Base-by-base conservation (phyloP, 2,113 vertebrate species). In the Egretta garzetta region DNA sequence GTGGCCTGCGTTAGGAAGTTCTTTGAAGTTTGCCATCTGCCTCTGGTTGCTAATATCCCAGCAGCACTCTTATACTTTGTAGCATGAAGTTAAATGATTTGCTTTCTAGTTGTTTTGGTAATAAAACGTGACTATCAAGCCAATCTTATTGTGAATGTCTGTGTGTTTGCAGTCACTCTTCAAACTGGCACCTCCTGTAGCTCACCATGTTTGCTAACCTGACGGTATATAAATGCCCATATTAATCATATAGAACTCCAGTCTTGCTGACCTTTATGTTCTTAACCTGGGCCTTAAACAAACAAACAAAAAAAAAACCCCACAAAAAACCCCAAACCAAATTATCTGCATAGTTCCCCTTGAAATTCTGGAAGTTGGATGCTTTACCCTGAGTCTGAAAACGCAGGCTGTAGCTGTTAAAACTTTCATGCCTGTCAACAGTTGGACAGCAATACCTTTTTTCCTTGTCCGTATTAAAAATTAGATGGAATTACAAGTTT, bases 101-200 rank as follows among this genome's bases (percentile, higher is more conserved):
- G 33, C 39, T 58, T 70, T 62, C 50, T 32, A 23, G 26, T 70
- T 63, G 17, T 86, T 84, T 58, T 49, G 49, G 33, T 73, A 85
- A 66, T 59, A 55, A 77, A 83, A 60, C 7, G 10, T 79, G 80
- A 93, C 86, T 94, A 14, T 97, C 94, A 96, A 96, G 80, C 91
- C 91, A 94, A 93, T 96, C 95, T 97, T 97, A 97, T 50, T 95
- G 95, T 66, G 62, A 68, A 80, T 35, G 64, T 60, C 53, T 76
- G 12, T 77, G 55, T 49, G 68, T 88, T 79, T 73, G 73, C 81
- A 52, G 64, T 75, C 14, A 16, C 59, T 79, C 80, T 59, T 63
- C 76, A 89, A 82, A 84, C 45, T 79, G 77, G 60, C 77, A 87
- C 45, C 45, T 88, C 83, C 45, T 53, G 12, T 49, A 76, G 91